These are phyloP conservation scores for Nycteola revayana DNA, from an alignment of 2,888 invertebrate genomes.

Conservation along the genomic window DNA sequence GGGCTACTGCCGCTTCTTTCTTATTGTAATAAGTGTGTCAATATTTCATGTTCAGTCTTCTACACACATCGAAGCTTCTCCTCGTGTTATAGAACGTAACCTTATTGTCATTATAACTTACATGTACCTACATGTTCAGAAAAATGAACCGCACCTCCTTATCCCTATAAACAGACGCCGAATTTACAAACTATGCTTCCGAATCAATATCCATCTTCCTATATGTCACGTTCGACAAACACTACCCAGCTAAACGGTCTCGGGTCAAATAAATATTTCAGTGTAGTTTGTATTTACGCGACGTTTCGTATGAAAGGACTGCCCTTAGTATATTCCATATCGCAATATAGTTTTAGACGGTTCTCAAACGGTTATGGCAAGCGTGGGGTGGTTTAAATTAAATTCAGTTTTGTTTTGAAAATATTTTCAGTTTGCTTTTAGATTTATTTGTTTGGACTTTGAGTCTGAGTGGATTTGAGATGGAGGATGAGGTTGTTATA, in stretches of 20 bases:
- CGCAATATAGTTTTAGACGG: conserved; percentile 29
- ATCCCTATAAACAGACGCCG: conserved; percentile 19
- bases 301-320: conserved; percentile 19
- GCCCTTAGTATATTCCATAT: conserved; percentile 16
- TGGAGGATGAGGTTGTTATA: no score
- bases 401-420: no score
- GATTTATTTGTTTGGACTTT: no score
- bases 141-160: conserved; percentile 30
- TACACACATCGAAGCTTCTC: no score
- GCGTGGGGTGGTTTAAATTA: no score
- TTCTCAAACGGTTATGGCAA: neutral
- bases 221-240: conserved; percentile 51
- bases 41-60: no score
- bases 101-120: no score
- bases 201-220: conserved; percentile 38
- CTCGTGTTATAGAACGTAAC: no score
- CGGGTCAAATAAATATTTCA: conserved; percentile 47
- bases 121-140: conserved; percentile 19
- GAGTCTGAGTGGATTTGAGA: no score
- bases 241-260: conserved; percentile 36
- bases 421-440: no score
- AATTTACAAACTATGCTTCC: conserved; percentile 33
- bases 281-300: conserved; percentile 45
- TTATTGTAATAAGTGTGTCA: no score
- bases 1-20: no score